These are phyloP conservation scores for Nanorana parkeri DNA, from an alignment of 2,113 vertebrate genomes.

Conservation along the genomic window DNA sequence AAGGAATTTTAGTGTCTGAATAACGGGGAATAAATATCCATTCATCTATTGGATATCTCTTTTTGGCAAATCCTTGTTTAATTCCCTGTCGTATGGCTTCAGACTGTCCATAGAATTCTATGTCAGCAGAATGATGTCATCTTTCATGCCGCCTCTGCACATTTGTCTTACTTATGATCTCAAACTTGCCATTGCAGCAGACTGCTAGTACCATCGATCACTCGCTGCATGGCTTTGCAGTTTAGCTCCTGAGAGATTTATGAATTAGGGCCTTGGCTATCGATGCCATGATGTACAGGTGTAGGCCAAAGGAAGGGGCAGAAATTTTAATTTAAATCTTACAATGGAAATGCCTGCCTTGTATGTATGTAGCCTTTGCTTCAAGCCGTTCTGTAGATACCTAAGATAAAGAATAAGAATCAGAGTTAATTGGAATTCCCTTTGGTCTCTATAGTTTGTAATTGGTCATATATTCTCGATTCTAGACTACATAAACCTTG, in stretches of 20 bases:
- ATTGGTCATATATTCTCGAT: too few species aligned
- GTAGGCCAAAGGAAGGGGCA: neutral
- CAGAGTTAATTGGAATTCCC: too few species aligned
- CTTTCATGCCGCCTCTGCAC: constrained; percentile 43
- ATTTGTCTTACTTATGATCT: constrained; percentile 52
- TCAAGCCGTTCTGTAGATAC: too few species aligned
- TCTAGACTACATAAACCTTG: too few species aligned
- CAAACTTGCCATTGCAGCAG: constrained; percentile 54
- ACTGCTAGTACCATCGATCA: constrained; percentile 36
- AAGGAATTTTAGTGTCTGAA: too few species aligned
- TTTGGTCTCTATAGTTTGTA: too few species aligned
- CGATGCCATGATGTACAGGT: constrained; percentile 3
- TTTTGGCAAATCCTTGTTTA: constrained; percentile 24
- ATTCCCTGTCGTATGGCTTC: constrained; percentile 25
- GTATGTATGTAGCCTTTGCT: too few species aligned
- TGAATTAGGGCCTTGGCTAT: constrained; percentile 9
- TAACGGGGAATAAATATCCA: constrained; percentile 51
- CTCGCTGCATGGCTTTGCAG: constrained; percentile 15
- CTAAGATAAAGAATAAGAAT: too few species aligned
- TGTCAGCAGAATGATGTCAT: constrained; percentile 55
- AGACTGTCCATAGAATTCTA: constrained; percentile 33
- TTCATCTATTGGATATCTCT: constrained; percentile 12
- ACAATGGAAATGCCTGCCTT: too few species aligned
- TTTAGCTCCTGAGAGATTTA: constrained; percentile 40
- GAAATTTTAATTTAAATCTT: too few species aligned